A percentile compares a stretch with the other conserved stretches of the same genome.
Evolutionary conservation across 2,888 invertebrate species (phyloP).

Genomic region (Pyrochroa serraticornis): DNA sequence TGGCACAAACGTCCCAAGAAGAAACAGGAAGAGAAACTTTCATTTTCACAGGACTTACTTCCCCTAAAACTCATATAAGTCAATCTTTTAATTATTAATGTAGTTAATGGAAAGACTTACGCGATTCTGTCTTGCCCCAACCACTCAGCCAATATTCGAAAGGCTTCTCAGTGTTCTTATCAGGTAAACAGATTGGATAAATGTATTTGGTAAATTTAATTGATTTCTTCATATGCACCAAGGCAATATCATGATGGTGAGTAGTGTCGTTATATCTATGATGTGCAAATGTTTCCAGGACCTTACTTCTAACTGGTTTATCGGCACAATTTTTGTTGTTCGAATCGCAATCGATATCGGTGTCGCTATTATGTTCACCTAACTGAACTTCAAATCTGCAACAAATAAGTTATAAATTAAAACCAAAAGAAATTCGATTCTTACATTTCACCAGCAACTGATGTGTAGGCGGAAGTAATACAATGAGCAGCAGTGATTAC

Average conservation of each 20-base stretch:
- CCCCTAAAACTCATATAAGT: conserved; percentile 37
- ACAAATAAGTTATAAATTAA: conserved; percentile 9
- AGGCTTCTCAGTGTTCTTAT: background rate
- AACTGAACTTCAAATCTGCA: conserved; percentile 52
- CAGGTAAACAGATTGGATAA: conserved; percentile 51
- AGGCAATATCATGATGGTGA: conserved; percentile 59
- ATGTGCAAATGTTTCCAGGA: conserved; percentile 57
- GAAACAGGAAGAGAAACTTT: conserved; percentile 68
- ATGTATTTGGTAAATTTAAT: conserved; percentile 53
- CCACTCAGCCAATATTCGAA: conserved; percentile 56
- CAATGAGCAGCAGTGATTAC: conserved; percentile 65
- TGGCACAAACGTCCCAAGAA: conserved; percentile 61
- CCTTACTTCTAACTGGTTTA: conserved; percentile 53
- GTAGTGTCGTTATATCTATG: conserved; percentile 52
- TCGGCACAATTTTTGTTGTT: conserved; percentile 55
- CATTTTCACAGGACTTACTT: conserved; percentile 60
- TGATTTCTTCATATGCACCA: conserved; percentile 55
- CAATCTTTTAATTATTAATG: conserved; percentile 5
- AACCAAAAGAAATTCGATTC: conserved; percentile 31
- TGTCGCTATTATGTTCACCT: conserved; percentile 60
- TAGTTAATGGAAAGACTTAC: conserved; percentile 29
- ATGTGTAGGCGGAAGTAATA: conserved; percentile 37
- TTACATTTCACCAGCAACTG: conserved; percentile 55
- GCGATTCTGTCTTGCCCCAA: conserved; percentile 61
- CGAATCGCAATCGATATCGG: conserved; percentile 58